Conservation (phyloP, 2,797 vertebrate genomes). For the Octomys mimax region DNA sequence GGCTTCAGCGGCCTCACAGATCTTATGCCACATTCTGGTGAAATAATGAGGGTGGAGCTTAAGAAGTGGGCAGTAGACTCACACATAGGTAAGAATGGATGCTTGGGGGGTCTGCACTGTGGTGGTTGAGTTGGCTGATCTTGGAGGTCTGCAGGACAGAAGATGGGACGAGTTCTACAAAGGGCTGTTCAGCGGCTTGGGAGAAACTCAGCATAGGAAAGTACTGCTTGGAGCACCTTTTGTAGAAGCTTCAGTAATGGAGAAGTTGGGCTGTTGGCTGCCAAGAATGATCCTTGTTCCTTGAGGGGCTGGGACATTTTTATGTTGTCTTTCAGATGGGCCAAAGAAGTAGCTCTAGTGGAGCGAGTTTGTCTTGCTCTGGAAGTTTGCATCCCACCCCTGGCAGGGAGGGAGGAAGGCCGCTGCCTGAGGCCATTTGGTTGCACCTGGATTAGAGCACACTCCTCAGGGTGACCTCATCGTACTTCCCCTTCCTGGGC, state of each 20-base stretch:
- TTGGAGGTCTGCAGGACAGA: background rate
- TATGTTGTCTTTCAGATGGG: background rate
- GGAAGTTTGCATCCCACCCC: background rate
- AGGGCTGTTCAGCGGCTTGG: background rate
- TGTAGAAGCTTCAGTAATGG: background rate
- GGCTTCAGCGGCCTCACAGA: accelerated
- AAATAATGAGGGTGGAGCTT: background rate
- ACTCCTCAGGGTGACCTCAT: background rate
- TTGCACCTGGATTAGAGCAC: background rate
- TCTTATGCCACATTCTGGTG: background rate
- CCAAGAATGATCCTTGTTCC: background rate
- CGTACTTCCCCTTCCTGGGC: background rate
- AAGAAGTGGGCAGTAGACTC: accelerated
- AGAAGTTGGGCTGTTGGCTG: background rate
- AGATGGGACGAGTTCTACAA: background rate
- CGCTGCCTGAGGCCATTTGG: background rate
- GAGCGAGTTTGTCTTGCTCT: background rate
- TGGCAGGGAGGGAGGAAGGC: too few relatives aligned
- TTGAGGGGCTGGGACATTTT: background rate
- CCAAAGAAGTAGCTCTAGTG: background rate
- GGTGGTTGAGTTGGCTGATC: background rate
- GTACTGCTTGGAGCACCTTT: background rate
- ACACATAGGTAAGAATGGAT: background rate
- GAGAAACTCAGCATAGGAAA: slow-evolving; percentile 19
- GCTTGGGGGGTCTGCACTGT: background rate